Percentiles rank a stretch among this genome's conserved stretches.
These are phyloP conservation scores for Pemphredon lugubris DNA, from an alignment of 2,888 invertebrate genomes.

Conservation along the genomic window DNA sequence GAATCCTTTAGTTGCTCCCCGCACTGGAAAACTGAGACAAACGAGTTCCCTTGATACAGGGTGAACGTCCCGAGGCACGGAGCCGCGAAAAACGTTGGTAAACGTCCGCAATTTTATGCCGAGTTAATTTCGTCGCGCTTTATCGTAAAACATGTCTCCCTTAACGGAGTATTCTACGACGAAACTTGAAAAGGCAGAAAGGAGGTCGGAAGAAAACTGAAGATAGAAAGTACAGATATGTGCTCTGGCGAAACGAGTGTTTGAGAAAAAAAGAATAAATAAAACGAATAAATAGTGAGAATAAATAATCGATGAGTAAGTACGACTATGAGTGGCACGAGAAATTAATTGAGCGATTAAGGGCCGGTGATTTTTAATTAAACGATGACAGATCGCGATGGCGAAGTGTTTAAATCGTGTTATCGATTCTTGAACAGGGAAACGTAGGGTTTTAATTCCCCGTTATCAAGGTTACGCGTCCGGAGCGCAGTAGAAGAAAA, in stretches of 20 bases:
- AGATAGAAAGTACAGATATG: too few species aligned
- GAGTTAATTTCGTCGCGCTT: background rate
- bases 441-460: background rate
- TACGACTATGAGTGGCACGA: too few species aligned
- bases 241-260: background rate
- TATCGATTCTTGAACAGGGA: background rate
- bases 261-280: background rate
- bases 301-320: too few species aligned
- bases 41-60: background rate
- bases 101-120: background rate
- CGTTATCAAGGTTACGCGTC: background rate
- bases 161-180: too few species aligned
- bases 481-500: background rate
- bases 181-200: too few species aligned
- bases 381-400: too few species aligned
- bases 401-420: background rate
- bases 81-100: background rate
- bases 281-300: background rate
- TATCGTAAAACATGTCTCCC: too few species aligned
- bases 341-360: too few species aligned
- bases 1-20: conserved; percentile 19
- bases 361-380: too few species aligned
- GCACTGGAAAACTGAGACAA: conserved; percentile 13
- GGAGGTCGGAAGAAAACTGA: too few species aligned
- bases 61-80: conserved; percentile 18